Percentiles rank a stretch among this genome's conserved stretches.
Evolutionary conservation across 2,113 vertebrate genomes (phyloP).

Genomic region (Picathartes gymnocephalus): DNA sequence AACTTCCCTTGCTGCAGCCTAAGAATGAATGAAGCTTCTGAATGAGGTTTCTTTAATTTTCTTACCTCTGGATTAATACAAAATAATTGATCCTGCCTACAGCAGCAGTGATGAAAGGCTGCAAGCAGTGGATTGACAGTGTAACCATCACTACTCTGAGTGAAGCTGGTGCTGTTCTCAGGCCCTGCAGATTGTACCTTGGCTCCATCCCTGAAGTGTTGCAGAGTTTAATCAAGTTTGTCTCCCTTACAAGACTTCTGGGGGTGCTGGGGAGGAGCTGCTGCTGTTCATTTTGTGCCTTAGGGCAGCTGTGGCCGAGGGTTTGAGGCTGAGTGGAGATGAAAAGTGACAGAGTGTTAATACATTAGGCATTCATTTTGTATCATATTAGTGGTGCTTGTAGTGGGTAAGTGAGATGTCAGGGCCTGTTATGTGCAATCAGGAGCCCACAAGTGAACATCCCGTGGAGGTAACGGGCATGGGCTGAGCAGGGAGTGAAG

Average conservation of each 20-base stretch:
- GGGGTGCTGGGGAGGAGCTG: conserved; percentile 8
- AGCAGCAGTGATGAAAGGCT: background rate
- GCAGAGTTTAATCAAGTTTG: background rate
- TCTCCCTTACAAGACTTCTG: background rate
- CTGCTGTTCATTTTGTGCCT: background rate
- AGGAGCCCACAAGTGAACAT: background rate
- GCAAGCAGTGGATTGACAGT: background rate
- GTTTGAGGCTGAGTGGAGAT: conserved; percentile 7
- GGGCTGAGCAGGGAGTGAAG: background rate
- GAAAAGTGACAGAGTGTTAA: conserved; percentile 62
- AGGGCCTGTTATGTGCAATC: background rate
- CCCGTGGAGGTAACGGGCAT: background rate
- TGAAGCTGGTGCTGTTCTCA: background rate
- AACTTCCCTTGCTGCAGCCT: too few relatives aligned
- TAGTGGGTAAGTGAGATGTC: conserved; percentile 36
- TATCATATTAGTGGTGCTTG: conserved; percentile 37
- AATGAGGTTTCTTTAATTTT: background rate
- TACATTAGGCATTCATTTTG: conserved; percentile 44
- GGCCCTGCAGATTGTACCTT: background rate
- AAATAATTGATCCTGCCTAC: background rate
- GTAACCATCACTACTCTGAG: fast-evolving
- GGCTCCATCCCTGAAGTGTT: background rate
- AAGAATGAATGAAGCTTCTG: too few relatives aligned
- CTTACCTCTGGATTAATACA: background rate
- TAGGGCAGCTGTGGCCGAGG: background rate